Percentiles rank a stretch among this genome's conserved stretches.
phyloP scores from a whole-genome alignment of 2,888 invertebrate genomes.

The Drosophila testacea region DNA sequence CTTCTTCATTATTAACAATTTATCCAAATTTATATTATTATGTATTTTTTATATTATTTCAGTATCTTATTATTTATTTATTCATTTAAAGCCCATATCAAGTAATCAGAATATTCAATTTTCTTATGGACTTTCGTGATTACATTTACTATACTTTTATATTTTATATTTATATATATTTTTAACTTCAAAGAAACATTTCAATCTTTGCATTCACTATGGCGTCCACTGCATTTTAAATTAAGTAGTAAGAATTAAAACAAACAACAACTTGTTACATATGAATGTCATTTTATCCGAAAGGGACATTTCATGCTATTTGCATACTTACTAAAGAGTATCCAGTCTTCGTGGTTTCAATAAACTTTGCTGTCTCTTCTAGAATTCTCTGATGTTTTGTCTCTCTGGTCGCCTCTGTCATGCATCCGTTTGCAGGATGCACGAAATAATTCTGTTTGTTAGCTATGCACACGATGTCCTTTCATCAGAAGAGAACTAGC shows the following conservation, averaged over 20 bases:
- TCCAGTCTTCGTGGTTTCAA: constrained; percentile 6
- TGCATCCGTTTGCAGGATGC: constrained; percentile 78
- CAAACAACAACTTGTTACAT: no score
- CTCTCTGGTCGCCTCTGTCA: constrained; percentile 59
- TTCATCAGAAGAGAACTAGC: constrained; percentile 58
- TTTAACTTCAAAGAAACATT: no score
- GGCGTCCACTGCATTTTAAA: no score
- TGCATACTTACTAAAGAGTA: constrained; percentile 4
- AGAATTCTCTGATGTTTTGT: constrained; percentile 35
- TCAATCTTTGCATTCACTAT: no score
- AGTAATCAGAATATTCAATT: no score
- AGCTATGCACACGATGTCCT: constrained; percentile 58
- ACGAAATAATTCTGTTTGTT: constrained; percentile 80
- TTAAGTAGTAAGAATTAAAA: no score
- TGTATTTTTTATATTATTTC: no score
- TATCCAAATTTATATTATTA: no score
- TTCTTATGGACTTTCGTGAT: no score
- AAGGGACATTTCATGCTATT: not conserved
- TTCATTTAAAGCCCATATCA: not conserved
- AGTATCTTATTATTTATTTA: not conserved
- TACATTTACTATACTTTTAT: no score
- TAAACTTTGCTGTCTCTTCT: constrained; percentile 1
- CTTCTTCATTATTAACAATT: no score
- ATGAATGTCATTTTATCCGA: not conserved
- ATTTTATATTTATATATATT: no score